These are phyloP conservation scores for Diplodus sargus DNA, from an alignment of 2,797 vertebrate genomes.

Conservation along the genomic window DNA sequence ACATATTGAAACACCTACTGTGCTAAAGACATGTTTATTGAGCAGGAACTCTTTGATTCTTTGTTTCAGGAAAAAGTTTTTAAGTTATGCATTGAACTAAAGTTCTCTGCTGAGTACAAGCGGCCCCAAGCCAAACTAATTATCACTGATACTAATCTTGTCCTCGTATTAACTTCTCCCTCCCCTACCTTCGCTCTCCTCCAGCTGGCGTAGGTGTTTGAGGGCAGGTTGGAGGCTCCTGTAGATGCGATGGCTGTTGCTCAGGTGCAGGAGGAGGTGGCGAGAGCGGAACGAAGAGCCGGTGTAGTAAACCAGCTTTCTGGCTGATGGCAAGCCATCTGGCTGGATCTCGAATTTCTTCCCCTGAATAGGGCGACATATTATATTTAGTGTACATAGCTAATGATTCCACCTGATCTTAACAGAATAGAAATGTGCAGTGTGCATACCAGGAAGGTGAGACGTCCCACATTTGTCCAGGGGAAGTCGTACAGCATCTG, in stretches of 20 bases:
- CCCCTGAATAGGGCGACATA: slow-evolving; percentile 81
- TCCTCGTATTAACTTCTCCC: neutral
- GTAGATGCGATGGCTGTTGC: slow-evolving; percentile 90
- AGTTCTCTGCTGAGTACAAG: neutral
- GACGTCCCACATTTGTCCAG: slow-evolving; percentile 90
- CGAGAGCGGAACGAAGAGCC: slow-evolving; percentile 90
- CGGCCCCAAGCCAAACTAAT: slow-evolving; percentile 13
- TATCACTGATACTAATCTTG: slow-evolving; percentile 4
- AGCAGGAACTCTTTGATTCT: neutral
- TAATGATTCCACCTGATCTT: slow-evolving; percentile 11
- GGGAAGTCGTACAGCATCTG: slow-evolving; percentile 92
- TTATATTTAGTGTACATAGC: slow-evolving; percentile 27
- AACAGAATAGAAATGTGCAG: slow-evolving; percentile 30
- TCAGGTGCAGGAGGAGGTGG: slow-evolving; percentile 91
- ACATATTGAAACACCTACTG: neutral
- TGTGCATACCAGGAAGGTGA: slow-evolving; percentile 90
- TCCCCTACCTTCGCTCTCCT: slow-evolving; percentile 89
- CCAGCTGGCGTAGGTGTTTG: slow-evolving; percentile 87
- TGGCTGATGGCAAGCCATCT: slow-evolving; percentile 90
- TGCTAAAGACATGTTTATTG: neutral
- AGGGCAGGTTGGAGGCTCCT: slow-evolving; percentile 89
- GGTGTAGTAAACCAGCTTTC: slow-evolving; percentile 91
- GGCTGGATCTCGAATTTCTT: slow-evolving; percentile 94
- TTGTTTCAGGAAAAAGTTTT: neutral
- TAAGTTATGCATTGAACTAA: neutral